Evolutionary conservation across 2,888 invertebrate genomes (phyloP).

Genomic region (Mycalesis mineus): DNA sequence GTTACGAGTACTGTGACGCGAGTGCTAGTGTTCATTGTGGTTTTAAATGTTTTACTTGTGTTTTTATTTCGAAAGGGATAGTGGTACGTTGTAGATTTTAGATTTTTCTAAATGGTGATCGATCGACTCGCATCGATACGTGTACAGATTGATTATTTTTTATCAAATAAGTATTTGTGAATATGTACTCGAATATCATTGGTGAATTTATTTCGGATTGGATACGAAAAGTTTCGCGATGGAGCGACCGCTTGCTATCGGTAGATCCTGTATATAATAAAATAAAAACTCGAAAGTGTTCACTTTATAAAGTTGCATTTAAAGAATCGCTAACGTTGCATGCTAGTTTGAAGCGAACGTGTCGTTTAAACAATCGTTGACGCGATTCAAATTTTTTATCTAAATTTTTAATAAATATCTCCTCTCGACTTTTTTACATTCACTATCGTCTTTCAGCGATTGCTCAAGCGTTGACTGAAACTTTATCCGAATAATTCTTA

Average conservation of each 20-base stretch:
- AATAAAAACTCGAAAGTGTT: conserved; percentile 71
- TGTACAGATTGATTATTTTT: conserved; percentile 61
- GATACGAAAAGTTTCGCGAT: conserved; percentile 45
- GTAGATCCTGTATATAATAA: conserved; percentile 67
- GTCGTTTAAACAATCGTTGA: conserved; percentile 40
- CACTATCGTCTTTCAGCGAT: conserved; percentile 46
- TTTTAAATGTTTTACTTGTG: conserved; percentile 60
- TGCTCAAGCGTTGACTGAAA: conserved; percentile 69
- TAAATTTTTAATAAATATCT: conserved; percentile 19
- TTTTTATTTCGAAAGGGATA: conserved; percentile 51
- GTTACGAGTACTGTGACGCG: conserved; percentile 19
- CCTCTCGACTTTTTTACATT: conserved; percentile 26
- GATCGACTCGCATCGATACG: conserved; percentile 47
- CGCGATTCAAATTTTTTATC: conserved; percentile 22
- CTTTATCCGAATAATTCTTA: conserved; percentile 37
- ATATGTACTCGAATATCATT: conserved; percentile 75
- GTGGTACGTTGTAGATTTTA: conserved; percentile 51
- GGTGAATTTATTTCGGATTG: conserved; percentile 59
- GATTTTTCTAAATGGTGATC: conserved; percentile 48
- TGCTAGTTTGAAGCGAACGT: conserved; percentile 52
- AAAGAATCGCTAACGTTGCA: conserved; percentile 68
- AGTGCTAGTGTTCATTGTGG: conserved; percentile 64
- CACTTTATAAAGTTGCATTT: conserved; percentile 74
- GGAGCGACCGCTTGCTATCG: conserved; percentile 45
- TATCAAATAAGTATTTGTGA: conserved; percentile 56